Evolutionary conservation across 2,888 invertebrate genomes (phyloP).

Genomic region (Idaea biselata): DNA sequence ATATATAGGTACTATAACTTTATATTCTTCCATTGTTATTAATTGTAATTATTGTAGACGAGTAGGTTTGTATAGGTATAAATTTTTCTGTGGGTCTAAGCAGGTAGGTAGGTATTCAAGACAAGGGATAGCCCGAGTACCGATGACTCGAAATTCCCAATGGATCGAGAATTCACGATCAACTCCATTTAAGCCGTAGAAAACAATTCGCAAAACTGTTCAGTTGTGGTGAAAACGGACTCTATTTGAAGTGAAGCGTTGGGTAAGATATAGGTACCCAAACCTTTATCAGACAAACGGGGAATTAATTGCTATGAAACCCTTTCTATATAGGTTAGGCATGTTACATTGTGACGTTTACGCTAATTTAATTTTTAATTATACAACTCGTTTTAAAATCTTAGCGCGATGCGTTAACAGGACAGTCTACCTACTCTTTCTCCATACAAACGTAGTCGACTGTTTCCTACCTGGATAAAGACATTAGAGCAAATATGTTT

Average conservation of each 20-base stretch:
- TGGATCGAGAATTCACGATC: not conserved
- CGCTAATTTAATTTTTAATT: not conserved
- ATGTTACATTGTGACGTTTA: not conserved
- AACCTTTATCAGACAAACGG: not conserved
- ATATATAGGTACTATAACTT: no score
- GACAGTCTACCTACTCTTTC: no score
- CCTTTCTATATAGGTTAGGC: not conserved
- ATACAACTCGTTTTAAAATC: not conserved
- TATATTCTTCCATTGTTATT: no score
- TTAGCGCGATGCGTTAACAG: no score
- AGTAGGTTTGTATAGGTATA: no score
- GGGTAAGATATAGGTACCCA: not conserved
- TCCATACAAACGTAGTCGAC: no score
- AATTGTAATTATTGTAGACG: no score
- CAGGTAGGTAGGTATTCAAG: no score
- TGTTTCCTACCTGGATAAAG: no score
- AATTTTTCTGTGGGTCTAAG: no score
- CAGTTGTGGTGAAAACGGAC: not conserved
- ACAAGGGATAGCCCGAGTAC: not conserved
- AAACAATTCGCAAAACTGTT: not conserved
- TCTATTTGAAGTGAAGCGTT: not conserved
- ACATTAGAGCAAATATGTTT: no score
- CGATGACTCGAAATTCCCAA: not conserved
- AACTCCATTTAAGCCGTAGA: not conserved
- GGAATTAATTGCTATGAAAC: not conserved